Conservation (phyloP, 2,113 vertebrate genomes). For the Dicentrarchus labrax region DNA sequence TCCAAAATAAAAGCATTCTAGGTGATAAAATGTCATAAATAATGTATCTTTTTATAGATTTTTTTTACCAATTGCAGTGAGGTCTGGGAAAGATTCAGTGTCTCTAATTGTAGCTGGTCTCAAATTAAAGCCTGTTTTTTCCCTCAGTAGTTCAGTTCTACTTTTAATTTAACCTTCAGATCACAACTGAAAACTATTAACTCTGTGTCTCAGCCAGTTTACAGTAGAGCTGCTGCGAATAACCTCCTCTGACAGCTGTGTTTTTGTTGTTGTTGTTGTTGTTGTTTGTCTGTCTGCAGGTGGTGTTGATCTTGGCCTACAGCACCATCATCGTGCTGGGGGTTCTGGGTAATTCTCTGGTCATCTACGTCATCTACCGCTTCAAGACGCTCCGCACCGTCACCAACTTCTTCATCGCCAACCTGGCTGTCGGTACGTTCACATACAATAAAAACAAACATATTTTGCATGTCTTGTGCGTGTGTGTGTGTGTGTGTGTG, state of each 20-base stretch:
- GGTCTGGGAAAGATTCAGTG: no score
- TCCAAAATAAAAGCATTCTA: no score
- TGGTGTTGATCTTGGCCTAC: constrained; percentile 94
- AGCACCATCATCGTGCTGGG: constrained; percentile 96
- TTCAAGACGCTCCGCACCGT: constrained; percentile 95
- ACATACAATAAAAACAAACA: background rate
- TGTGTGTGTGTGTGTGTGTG: constrained; percentile 8
- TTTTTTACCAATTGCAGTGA: no score
- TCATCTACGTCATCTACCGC: constrained; percentile 94
- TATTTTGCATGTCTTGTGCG: background rate
- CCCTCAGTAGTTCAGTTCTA: no score
- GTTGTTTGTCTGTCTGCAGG: constrained; percentile 44
- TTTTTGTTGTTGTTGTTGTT: constrained; percentile 5
- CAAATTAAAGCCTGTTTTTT: background rate
- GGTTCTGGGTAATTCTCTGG: constrained; percentile 93
- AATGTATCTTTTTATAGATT: no score
- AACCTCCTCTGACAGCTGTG: background rate
- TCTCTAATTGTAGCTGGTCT: no score
- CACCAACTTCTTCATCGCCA: constrained; percentile 97
- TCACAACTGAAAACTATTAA: no score
- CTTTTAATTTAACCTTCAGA: no score
- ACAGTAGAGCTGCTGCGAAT: background rate
- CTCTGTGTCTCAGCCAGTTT: no score
- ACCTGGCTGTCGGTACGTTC: constrained; percentile 86
- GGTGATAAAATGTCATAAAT: no score